Conservation (phyloP, 2,113 vertebrate genomes). For the human (Homo sapiens) region GRCh38 chr2:113263501-113264000, state of each 20-base stretch:
- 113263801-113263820: neutral
- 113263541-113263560: neutral
- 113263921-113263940: accelerated
- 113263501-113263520: neutral
- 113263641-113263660: neutral
- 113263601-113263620: neutral
- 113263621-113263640: neutral
- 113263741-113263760: neutral
- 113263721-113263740: neutral
- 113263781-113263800: neutral
- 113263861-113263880: neutral
- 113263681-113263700: neutral
- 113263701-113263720: accelerated
- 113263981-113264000: neutral
- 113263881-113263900: neutral
- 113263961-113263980: neutral
- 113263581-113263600: neutral
- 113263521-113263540: neutral
- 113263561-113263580: neutral
- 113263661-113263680: neutral
- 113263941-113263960: no score
- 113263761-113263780: neutral
- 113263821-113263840: neutral
- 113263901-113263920: neutral
- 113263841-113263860: neutral